phyloP scores from a whole-genome alignment of 2,888 invertebrate species.

The Tachina fera region DNA sequence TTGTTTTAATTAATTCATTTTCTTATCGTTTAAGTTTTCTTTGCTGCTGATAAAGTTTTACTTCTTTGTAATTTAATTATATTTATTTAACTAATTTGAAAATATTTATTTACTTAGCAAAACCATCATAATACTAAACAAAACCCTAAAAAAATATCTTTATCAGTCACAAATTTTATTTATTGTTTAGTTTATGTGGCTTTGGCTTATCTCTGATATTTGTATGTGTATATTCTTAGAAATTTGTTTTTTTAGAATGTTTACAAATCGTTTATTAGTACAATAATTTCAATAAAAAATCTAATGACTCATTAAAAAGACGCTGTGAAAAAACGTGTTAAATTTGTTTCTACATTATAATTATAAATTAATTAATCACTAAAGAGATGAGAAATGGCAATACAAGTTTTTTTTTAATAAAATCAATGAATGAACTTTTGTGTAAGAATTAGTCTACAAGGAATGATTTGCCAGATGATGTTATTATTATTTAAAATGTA shows the following conservation, averaged over 20 bases:
- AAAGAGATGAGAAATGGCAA: not conserved
- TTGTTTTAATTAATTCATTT: not conserved
- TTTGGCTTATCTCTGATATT: not conserved
- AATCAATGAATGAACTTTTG: conserved; percentile 13
- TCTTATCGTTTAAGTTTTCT: not conserved
- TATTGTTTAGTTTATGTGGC: not conserved
- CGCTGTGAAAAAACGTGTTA: conserved; percentile 8
- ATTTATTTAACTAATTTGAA: conserved; percentile 9
- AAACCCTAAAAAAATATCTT: not conserved
- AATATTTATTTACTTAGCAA: not conserved
- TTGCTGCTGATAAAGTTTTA: not conserved
- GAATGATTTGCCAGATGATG: not conserved
- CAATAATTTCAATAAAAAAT: conserved; percentile 22
- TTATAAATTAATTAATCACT: conserved; percentile 3
- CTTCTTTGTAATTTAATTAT: not conserved
- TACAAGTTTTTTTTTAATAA: not conserved
- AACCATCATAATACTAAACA: not conserved
- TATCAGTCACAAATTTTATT: conserved; percentile 30
- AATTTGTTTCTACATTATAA: not conserved
- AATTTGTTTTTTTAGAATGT: conserved; percentile 14
- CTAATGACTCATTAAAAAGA: conserved; percentile 27
- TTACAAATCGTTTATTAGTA: conserved; percentile 6
- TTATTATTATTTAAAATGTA: not conserved
- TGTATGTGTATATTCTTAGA: not conserved
- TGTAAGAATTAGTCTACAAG: not conserved